Conservation (phyloP, 2,888 invertebrate species). For the Tridacna crocea region DNA sequence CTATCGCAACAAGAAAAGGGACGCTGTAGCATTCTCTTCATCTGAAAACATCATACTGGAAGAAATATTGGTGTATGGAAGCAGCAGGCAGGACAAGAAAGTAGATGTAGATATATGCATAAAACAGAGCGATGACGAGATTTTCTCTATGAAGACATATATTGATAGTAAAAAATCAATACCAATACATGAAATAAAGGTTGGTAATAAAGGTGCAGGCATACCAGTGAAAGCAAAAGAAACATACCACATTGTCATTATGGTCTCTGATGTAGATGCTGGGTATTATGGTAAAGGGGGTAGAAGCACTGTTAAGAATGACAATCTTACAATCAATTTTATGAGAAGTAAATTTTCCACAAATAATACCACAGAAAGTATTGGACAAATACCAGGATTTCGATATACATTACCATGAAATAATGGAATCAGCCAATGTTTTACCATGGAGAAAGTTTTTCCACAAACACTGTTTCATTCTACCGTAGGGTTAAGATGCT, state of each 20-base stretch:
- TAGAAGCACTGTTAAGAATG: conserved; percentile 1
- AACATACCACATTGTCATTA: conserved; percentile 49
- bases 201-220: conserved; percentile 28
- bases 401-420: conserved; percentile 24
- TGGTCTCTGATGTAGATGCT: conserved; percentile 32
- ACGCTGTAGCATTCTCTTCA: conserved; percentile 40
- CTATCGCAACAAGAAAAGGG: conserved; percentile 50
- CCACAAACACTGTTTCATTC: too few relatives aligned
- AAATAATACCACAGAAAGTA: conserved; percentile 48
- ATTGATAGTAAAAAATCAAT: conserved; percentile 12
- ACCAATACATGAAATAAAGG: conserved; percentile 39
- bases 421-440: neutral
- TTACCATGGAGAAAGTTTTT: too few relatives aligned
- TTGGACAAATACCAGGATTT: conserved; percentile 55
- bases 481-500: too few relatives aligned
- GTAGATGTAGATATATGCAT: conserved; percentile 32
- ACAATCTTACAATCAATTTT: conserved; percentile 40
- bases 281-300: conserved; percentile 57
- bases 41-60: conserved; percentile 41
- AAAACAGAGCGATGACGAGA: conserved; percentile 25
- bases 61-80: conserved; percentile 47
- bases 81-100: conserved; percentile 27
- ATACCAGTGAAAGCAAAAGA: conserved; percentile 26
- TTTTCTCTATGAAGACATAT: conserved; percentile 22
- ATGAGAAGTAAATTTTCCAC: conserved; percentile 48